Conservation (phyloP, 2,888 invertebrate genomes). For the Phania funesta region DNA sequence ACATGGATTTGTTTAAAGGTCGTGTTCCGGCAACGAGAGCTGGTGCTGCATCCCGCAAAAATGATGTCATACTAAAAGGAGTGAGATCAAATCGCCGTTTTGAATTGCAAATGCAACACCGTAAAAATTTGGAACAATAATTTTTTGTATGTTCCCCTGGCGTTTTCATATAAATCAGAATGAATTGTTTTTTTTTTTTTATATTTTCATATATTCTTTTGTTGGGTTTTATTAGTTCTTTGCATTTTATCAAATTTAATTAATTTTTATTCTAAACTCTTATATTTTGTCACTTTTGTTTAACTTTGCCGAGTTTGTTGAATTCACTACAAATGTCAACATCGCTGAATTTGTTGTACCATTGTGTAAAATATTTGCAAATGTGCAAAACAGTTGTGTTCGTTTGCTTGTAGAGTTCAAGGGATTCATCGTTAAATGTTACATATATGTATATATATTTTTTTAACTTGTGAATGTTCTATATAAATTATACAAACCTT, state of each 20-base stretch:
- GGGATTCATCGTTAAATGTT: neutral
- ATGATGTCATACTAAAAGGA: constrained; percentile 81
- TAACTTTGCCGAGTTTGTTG: neutral
- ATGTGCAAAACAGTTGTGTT: neutral
- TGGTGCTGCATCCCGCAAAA: constrained; percentile 49
- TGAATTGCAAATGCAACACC: constrained; percentile 86
- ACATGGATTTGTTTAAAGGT: constrained; percentile 77
- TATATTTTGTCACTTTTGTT: neutral
- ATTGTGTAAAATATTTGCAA: neutral
- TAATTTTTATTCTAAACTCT: neutral
- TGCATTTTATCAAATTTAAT: constrained; percentile 10
- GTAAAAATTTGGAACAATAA: constrained; percentile 78
- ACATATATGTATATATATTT: neutral
- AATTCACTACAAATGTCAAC: neutral
- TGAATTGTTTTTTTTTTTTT: neutral
- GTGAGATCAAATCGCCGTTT: constrained; percentile 87
- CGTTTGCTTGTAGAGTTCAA: neutral
- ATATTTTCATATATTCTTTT: constrained; percentile 15
- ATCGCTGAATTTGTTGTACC: neutral
- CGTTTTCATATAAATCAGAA: neutral
- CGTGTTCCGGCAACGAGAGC: constrained; percentile 59
- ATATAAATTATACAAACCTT: neutral
- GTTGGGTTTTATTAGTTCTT: constrained; percentile 12
- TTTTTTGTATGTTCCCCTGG: neutral
- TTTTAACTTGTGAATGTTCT: neutral